phyloP scores from a whole-genome alignment of 2,888 invertebrate genomes.

The Chrysina gloriosa region DNA sequence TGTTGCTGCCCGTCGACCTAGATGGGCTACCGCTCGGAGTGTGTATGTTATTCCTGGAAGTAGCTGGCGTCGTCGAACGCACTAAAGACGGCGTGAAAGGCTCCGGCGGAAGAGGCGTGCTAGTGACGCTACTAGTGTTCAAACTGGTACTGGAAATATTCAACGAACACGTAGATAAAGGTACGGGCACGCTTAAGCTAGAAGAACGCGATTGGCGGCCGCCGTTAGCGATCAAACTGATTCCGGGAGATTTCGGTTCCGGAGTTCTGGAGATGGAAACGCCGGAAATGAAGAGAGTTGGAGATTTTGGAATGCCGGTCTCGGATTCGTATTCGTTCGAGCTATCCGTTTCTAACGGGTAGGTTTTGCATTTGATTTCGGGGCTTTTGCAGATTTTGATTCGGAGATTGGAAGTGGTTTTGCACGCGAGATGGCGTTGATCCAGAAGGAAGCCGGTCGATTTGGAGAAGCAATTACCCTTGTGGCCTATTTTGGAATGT shows the following conservation, averaged over 20 bases:
- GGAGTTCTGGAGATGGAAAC: conserved; percentile 70
- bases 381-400: conserved; percentile 64
- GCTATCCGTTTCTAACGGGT: conserved; percentile 65
- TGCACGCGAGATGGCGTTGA: conserved; percentile 39
- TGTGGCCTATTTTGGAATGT: conserved; percentile 53
- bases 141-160: conserved; percentile 63
- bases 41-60: conserved; percentile 55
- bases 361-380: conserved; percentile 53
- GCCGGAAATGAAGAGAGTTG: conserved; percentile 70
- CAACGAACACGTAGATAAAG: conserved; percentile 61
- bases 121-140: conserved; percentile 49
- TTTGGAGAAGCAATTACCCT: conserved; percentile 60
- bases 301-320: conserved; percentile 69
- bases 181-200: conserved; percentile 66
- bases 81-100: conserved; percentile 62
- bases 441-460: conserved; percentile 62
- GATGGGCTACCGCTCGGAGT: conserved; percentile 58
- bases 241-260: conserved; percentile 63
- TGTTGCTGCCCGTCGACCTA: conserved; percentile 49
- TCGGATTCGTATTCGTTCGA: conserved; percentile 70
- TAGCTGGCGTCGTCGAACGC: conserved; percentile 61
- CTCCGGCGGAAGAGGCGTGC: conserved; percentile 59
- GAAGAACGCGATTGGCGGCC: conserved; percentile 67
- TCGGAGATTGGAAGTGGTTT: conserved; percentile 58
- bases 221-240: conserved; percentile 58